Conservation (phyloP, 2,797 vertebrate species). For the Leontocebus nigricollis region DNA sequence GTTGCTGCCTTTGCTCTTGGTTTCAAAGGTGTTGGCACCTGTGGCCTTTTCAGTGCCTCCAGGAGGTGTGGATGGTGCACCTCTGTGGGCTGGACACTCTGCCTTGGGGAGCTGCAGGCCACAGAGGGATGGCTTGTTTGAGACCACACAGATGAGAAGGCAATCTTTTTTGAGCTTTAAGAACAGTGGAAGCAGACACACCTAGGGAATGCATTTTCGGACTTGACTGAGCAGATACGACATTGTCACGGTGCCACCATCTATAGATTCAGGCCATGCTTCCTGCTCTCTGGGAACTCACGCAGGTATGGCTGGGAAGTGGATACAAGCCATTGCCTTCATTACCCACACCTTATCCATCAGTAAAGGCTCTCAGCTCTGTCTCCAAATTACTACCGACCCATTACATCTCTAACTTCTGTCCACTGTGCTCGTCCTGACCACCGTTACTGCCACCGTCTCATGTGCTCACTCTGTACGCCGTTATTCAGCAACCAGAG, state of each 20-base stretch:
- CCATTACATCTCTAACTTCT: no score
- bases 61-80: accelerated
- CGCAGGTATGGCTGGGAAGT: no score
- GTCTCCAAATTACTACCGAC: no score
- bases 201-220: no score
- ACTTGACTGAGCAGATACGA: accelerated
- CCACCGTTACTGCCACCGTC: not conserved
- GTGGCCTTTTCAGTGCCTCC: no score
- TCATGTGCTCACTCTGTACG: not conserved
- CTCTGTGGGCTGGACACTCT: accelerated
- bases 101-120: not conserved
- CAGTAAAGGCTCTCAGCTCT: not conserved
- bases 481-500: not conserved
- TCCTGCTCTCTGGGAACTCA: not conserved
- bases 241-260: accelerated
- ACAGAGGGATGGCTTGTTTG: not conserved
- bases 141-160: not conserved
- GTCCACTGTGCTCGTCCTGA: accelerated
- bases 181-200: not conserved
- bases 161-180: not conserved
- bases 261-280: not conserved
- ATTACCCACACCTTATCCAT: not conserved
- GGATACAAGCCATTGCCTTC: not conserved
- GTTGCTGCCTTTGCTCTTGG: not conserved
- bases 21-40: not conserved